Base-by-base conservation (phyloP, 2,888 invertebrate species). In the Piscicola geometra region DNA sequence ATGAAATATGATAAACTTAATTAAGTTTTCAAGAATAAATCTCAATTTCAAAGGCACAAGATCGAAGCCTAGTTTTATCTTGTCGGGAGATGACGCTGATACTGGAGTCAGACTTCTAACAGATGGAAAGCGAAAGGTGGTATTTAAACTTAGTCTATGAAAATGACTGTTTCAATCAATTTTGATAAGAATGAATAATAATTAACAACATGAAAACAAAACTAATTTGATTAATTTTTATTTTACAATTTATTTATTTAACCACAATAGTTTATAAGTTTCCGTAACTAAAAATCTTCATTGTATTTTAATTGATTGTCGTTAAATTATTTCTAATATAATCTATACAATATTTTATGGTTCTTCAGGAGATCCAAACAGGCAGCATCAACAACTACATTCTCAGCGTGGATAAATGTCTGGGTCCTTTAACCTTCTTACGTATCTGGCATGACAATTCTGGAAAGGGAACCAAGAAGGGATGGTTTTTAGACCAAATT, bases 381-480 rank as follows among this genome's bases (percentile, higher is more conserved):
- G 84, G 85, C 2, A 83, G 82, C 77, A 84, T 85, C 72, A 80
- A 82, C 80, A 85, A 85, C 80, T 85, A 81, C 77, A 81, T 85
- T 15, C 79, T 85, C 78, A 83, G 84, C 75, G 82, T 82, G 15
- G 85, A 85, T 78, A 75, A 78, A 0, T 81, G 81, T 36, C 81
- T 85, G 5, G 85, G 85, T 1, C 81, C 83, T 0, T 80, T 85
- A 35, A 83, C 81, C 52, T 85, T 83, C 79, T 79, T 84, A 73
- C 79, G 85, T 3, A 82, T 85, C 73, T 85, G 84, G 85, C 85
- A 85, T 76, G 85, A 85, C 80, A 85, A 85, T 80, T 80, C 81
- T 32, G 85, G 84, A 33, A 81, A 80, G 21, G 83, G 84, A n/a
- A 82, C 83, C 75, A 76, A 79, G 36, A 81, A 82, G 71, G 82